phyloP scores from a whole-genome alignment of 2,888 invertebrate genomes.

The Chromoteleia sp. region DNA sequence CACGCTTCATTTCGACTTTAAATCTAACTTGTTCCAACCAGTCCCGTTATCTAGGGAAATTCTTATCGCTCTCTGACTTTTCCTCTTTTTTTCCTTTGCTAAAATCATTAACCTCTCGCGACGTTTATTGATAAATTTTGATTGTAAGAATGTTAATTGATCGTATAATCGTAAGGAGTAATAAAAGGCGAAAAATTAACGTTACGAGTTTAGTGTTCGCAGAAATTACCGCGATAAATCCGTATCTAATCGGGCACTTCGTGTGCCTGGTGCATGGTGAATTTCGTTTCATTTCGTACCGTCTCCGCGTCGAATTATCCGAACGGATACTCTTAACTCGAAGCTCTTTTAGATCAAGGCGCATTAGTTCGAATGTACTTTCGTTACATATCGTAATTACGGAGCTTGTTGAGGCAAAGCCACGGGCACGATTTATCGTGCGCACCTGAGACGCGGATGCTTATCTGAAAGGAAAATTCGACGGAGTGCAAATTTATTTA shows the following conservation, averaged over 20 bases:
- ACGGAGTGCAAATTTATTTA: constrained; percentile 4
- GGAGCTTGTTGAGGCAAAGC: constrained; percentile 22
- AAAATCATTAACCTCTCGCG: no score
- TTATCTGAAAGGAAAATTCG: constrained; percentile 12
- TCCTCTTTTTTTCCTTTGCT: no score
- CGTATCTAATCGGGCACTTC: constrained; percentile 10
- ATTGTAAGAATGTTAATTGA: no score
- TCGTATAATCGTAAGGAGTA: background rate
- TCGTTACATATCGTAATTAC: constrained; percentile 40
- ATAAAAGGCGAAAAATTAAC: background rate
- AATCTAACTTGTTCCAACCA: no score
- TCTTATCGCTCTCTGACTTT: no score
- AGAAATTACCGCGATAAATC: constrained; percentile 1
- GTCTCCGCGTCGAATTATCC: constrained; percentile 22
- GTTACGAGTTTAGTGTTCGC: background rate
- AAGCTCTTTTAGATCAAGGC: constrained; percentile 24
- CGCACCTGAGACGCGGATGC: background rate
- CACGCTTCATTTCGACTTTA: no score
- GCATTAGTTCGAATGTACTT: constrained; percentile 39
- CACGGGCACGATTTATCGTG: constrained; percentile 37
- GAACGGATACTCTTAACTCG: constrained; percentile 21
- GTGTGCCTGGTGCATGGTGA: constrained; percentile 3
- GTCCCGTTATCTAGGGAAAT: no score
- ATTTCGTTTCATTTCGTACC: constrained; percentile 23
- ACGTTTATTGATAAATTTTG: no score